Evolutionary conservation across 2,888 invertebrate genomes (phyloP).

Genomic region (Dynastes tityus): DNA sequence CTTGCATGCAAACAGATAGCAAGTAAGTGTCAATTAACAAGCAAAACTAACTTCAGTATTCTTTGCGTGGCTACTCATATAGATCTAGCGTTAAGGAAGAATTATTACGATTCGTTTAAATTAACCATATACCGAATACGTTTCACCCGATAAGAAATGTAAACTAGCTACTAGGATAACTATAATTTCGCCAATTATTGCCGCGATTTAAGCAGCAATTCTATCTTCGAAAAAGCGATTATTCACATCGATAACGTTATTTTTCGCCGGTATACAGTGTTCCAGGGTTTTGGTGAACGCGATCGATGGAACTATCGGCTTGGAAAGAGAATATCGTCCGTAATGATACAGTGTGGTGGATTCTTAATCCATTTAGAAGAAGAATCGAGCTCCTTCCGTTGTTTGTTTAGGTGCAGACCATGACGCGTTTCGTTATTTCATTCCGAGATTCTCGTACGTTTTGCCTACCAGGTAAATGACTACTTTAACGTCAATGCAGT

Average conservation of each 20-base stretch:
- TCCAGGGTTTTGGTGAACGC: background rate
- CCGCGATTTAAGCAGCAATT: background rate
- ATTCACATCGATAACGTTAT: conserved; percentile 7
- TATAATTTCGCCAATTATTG: conserved; percentile 4
- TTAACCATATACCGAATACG: too few species aligned
- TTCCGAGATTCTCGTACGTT: background rate
- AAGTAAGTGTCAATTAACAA: too few species aligned
- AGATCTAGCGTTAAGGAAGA: too few species aligned
- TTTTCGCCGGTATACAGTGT: background rate
- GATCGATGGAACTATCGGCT: conserved; percentile 46
- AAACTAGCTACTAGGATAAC: too few species aligned
- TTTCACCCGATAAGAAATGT: too few species aligned
- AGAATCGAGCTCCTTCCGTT: conserved; percentile 56
- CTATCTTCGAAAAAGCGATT: background rate
- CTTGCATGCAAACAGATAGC: too few species aligned
- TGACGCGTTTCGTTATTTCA: conserved; percentile 52
- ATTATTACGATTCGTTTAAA: too few species aligned
- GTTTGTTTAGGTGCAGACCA: conserved; percentile 57
- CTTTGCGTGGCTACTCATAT: too few species aligned
- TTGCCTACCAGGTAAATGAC: conserved; percentile 36
- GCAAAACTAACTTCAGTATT: too few species aligned
- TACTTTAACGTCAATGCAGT: conserved; percentile 37
- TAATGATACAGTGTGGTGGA: conserved; percentile 63
- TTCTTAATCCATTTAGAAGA: conserved; percentile 65
- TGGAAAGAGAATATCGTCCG: conserved; percentile 63